A percentile compares a stretch with the other conserved stretches of the same genome.
These are phyloP conservation scores for Dyspetes luteomarginatus DNA, from an alignment of 2,888 invertebrate species.

Conservation along the genomic window DNA sequence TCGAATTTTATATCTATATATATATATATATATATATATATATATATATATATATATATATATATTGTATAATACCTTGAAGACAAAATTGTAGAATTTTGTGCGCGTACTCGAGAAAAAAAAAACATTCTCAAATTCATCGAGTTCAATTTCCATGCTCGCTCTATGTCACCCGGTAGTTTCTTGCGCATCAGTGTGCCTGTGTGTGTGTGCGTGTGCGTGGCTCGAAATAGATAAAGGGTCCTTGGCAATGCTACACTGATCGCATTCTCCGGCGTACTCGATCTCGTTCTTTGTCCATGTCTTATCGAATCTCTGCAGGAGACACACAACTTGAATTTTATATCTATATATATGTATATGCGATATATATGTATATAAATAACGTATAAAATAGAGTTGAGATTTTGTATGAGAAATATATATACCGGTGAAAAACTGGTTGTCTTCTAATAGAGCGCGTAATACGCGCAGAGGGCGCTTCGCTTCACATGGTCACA, in stretches of 20 bases:
- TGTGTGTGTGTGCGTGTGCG: constrained; percentile 46
- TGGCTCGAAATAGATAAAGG: constrained; percentile 72
- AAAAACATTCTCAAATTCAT: constrained; percentile 24
- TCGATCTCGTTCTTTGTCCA: constrained; percentile 43
- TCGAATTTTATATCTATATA: not conserved
- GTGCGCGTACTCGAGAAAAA: not conserved
- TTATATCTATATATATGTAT: constrained; percentile 11
- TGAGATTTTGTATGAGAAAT: too few species aligned
- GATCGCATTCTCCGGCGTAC: constrained; percentile 66
- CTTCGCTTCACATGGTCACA: constrained; percentile 56
- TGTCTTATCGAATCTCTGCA: constrained; percentile 48
- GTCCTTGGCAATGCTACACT: constrained; percentile 70
- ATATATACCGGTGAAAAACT: constrained; percentile 46
- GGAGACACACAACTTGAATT: not conserved
- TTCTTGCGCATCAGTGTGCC: constrained; percentile 51
- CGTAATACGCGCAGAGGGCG: constrained; percentile 52
- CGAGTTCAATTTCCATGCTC: not conserved
- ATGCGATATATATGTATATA: constrained; percentile 9
- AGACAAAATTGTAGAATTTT: not conserved
- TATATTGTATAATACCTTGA: not conserved
- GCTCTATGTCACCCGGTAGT: constrained; percentile 36
- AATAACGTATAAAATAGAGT: constrained; percentile 12
- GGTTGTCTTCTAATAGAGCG: constrained; percentile 50
- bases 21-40: constrained; percentile 15
- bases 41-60: constrained; percentile 13